A percentile compares a stretch with the other conserved stretches of the same genome.
These are phyloP conservation scores for Empis livida DNA, from an alignment of 2,888 invertebrate species.

Conservation along the genomic window DNA sequence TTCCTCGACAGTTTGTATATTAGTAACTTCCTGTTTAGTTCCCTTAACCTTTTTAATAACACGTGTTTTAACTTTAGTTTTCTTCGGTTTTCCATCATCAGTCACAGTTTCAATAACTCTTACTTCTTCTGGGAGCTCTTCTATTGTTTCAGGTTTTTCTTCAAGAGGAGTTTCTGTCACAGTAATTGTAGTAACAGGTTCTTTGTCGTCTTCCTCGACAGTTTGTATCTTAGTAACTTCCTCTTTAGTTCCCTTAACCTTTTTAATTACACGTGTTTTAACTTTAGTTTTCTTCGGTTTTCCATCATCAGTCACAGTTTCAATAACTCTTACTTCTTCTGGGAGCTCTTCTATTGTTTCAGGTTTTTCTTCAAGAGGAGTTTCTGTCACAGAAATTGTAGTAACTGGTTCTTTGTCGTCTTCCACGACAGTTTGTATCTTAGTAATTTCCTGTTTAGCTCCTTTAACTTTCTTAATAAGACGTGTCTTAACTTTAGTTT, in stretches of 20 bases:
- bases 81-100: slow-evolving; percentile 19
- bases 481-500: slow-evolving; percentile 20
- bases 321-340: slow-evolving; percentile 22
- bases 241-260: slow-evolving; percentile 17
- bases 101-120: slow-evolving; percentile 9
- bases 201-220: slow-evolving; percentile 22
- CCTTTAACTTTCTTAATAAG: slow-evolving; percentile 20
- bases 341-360: slow-evolving; percentile 15
- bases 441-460: slow-evolving; percentile 21
- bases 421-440: slow-evolving; percentile 23
- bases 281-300: slow-evolving; percentile 18
- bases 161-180: slow-evolving; percentile 25
- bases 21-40: slow-evolving; percentile 22
- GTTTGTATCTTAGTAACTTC: slow-evolving; percentile 27
- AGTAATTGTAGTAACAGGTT: slow-evolving; percentile 24
- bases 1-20: slow-evolving; percentile 26
- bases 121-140: slow-evolving; percentile 14
- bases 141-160: slow-evolving; percentile 21
- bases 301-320: slow-evolving; percentile 24
- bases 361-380: slow-evolving; percentile 15
- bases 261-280: slow-evolving; percentile 16
- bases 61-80: slow-evolving; percentile 27
- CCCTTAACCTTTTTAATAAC: slow-evolving; percentile 22
- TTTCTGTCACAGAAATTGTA: slow-evolving; percentile 12
- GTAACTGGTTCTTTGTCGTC: slow-evolving; percentile 29